Percentiles rank a stretch among this genome's conserved stretches.
Evolutionary conservation across 2,888 invertebrate species (phyloP).

Genomic region (Unio pictorum): DNA sequence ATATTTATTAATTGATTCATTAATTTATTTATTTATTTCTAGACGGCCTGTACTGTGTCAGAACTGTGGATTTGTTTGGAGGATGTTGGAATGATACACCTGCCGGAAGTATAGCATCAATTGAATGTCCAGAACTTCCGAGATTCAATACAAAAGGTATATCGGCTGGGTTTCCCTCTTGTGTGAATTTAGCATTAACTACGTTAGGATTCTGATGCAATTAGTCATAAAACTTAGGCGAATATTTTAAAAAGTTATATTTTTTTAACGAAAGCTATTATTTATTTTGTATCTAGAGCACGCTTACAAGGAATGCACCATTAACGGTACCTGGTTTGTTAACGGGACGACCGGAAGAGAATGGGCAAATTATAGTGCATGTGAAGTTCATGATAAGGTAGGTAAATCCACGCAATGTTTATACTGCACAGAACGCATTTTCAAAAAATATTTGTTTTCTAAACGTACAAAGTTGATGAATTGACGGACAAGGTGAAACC

Average conservation of each 20-base stretch:
- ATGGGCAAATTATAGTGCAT: slow-evolving; percentile 43
- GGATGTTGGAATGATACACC: slow-evolving; percentile 23
- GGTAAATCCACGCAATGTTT: too few species aligned
- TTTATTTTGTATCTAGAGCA: slow-evolving; percentile 14
- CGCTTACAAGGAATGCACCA: slow-evolving; percentile 37
- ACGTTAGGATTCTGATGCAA: too few species aligned
- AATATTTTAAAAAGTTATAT: too few species aligned
- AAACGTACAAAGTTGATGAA: too few species aligned
- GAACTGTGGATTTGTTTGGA: slow-evolving; percentile 11
- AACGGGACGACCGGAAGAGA: slow-evolving; percentile 14
- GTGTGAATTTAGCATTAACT: too few species aligned
- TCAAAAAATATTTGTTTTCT: too few species aligned
- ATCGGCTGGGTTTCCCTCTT: neutral
- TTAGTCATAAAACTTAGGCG: too few species aligned
- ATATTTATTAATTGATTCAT: too few species aligned
- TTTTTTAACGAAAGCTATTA: too few species aligned
- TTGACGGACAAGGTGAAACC: too few species aligned
- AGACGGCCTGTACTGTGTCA: slow-evolving; percentile 5
- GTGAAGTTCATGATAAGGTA: slow-evolving; percentile 3
- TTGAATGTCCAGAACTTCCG: slow-evolving; percentile 14
- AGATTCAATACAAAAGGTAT: slow-evolving; percentile 14
- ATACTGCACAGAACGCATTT: too few species aligned
- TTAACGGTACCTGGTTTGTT: slow-evolving; percentile 41
- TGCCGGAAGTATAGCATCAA: slow-evolving; percentile 13
- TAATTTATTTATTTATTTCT: too few species aligned